Evolutionary conservation across 2,797 vertebrate genomes (phyloP).

Genomic region (Pitangus sulphuratus): DNA sequence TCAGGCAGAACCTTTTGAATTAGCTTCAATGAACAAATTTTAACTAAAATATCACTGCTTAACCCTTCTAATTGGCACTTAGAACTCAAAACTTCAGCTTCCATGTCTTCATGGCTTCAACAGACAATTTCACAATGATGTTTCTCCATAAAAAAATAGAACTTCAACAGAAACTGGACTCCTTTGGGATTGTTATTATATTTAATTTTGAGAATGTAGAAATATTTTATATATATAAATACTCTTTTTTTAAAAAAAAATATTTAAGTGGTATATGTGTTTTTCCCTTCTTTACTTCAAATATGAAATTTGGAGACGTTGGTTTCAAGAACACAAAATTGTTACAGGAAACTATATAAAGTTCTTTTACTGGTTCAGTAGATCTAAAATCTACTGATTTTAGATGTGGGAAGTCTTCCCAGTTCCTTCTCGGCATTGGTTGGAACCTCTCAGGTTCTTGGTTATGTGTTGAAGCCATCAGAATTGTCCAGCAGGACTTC

Average conservation of each 20-base stretch:
- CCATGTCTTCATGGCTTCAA: background rate
- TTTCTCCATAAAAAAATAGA: background rate
- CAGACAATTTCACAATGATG: rapidly evolving
- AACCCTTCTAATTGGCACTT: background rate
- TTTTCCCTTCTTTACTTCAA: background rate
- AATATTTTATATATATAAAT: background rate
- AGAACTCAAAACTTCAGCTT: background rate
- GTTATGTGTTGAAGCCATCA: background rate
- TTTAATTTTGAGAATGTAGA: rapidly evolving
- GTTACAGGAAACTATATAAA: background rate
- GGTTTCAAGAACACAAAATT: background rate
- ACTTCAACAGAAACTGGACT: background rate
- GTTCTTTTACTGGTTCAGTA: background rate
- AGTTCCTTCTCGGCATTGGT: background rate
- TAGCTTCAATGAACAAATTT: background rate
- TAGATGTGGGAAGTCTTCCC: rapidly evolving
- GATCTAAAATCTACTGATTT: too few relatives aligned
- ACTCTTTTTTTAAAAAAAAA: background rate
- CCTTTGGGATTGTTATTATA: background rate
- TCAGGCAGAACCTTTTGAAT: background rate
- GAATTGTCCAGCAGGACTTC: background rate
- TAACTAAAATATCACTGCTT: background rate
- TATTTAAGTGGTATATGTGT: rapidly evolving
- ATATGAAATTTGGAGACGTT: background rate
- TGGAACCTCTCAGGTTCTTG: background rate